These are phyloP conservation scores for Eretmochelys imbricata DNA, from an alignment of 2,113 vertebrate species.

Conservation along the genomic window DNA sequence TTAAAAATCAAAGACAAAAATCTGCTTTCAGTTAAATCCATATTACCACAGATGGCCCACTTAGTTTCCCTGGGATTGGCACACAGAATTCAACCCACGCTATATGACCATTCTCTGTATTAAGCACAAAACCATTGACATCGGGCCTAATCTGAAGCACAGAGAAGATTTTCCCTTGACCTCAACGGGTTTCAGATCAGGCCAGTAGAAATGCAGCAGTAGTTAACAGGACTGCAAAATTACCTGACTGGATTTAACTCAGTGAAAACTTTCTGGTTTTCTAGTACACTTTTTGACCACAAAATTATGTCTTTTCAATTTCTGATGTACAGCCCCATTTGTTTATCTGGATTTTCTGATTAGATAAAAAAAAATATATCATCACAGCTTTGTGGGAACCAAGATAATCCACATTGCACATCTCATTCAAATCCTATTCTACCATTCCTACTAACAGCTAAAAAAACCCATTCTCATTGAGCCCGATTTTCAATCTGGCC, in stretches of 20 bases:
- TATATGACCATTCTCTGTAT: not conserved
- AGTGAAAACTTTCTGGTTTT: not conserved
- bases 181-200: not conserved
- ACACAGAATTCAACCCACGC: not conserved
- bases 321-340: not conserved
- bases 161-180: not conserved
- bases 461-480: not conserved
- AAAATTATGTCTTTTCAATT: not conserved
- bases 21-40: not conserved
- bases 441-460: not conserved
- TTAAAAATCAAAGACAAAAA: not conserved
- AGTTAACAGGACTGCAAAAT: not conserved
- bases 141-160: not conserved
- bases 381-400: not conserved
- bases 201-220: not conserved
- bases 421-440: not conserved
- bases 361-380: not conserved
- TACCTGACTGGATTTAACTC: not conserved
- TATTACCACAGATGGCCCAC: not conserved
- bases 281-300: not conserved
- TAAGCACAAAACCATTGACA: not conserved
- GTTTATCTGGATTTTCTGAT: fast-evolving
- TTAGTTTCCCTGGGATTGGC: not conserved
- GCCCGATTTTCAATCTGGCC: not conserved
- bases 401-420: fast-evolving